Evolutionary conservation across 2,888 invertebrate species (phyloP).

Genomic region (Ramazzottius varieornatus): DNA sequence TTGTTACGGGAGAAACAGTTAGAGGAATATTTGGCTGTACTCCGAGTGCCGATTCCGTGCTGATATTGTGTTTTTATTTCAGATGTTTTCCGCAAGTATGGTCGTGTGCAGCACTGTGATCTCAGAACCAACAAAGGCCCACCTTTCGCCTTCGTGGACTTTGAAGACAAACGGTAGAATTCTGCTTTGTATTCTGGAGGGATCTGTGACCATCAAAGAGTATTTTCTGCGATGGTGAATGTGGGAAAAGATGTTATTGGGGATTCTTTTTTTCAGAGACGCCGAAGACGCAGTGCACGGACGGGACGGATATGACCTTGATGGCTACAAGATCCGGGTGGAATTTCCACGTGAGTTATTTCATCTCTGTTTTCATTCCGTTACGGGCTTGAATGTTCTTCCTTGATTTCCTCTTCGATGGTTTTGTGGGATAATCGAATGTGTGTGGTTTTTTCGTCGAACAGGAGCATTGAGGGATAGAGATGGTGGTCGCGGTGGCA

Average conservation of each 20-base stretch:
- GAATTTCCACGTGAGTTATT: slow-evolving; percentile 52
- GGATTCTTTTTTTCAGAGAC: slow-evolving; percentile 35
- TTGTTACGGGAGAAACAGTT: too few relatives aligned
- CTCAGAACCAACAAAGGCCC: not conserved
- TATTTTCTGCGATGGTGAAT: not conserved
- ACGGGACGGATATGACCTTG: slow-evolving; percentile 91
- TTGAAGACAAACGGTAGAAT: not conserved
- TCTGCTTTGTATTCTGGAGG: not conserved
- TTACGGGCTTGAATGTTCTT: too few relatives aligned
- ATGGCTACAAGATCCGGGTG: slow-evolving; percentile 81
- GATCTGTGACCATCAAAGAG: not conserved
- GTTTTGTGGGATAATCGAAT: too few relatives aligned
- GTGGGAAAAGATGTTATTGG: not conserved
- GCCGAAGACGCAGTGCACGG: slow-evolving; percentile 91
- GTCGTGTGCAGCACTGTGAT: not conserved
- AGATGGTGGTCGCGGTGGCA: not conserved
- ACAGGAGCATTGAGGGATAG: not conserved
- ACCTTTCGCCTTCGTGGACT: not conserved
- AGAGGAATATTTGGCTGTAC: too few relatives aligned
- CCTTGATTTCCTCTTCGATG: too few relatives aligned
- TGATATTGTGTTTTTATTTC: not conserved
- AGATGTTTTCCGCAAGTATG: slow-evolving; percentile 1
- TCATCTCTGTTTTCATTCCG: not conserved
- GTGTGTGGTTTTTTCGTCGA: not conserved
- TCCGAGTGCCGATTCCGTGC: too few relatives aligned